Percentiles rank a stretch among this genome's conserved stretches.
Conservation (phyloP, 2,113 vertebrate genomes). For the Motacilla alba region DNA sequence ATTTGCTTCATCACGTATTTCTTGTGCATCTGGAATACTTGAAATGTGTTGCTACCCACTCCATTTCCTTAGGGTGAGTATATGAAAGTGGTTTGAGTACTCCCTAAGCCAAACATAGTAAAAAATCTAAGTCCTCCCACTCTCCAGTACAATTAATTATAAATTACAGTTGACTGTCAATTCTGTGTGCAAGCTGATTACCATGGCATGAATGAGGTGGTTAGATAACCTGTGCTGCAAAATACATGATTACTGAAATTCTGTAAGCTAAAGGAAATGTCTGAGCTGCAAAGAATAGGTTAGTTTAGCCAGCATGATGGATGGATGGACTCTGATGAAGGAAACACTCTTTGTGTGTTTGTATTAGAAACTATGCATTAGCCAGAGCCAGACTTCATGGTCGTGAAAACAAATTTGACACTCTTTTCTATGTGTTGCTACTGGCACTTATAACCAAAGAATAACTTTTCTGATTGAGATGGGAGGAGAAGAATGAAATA, state of each 20-base stretch:
- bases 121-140: neutral
- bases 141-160: neutral
- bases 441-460: neutral
- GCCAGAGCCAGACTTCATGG: neutral
- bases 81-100: neutral
- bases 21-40: neutral
- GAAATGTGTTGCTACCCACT: fast-evolving
- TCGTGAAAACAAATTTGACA: neutral
- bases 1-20: neutral
- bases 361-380: neutral
- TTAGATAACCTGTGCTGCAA: neutral
- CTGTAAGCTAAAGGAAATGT: neutral
- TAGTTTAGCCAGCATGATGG: neutral
- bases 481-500: neutral
- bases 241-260: neutral
- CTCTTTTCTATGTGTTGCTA: neutral
- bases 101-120: neutral
- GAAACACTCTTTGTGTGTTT: neutral
- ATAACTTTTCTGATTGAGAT: neutral
- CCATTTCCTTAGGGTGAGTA: neutral
- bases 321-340: neutral
- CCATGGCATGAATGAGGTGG: neutral
- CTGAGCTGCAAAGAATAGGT: neutral
- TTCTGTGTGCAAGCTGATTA: neutral
- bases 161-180: neutral